Base-by-base conservation (phyloP, 2,113 vertebrate genomes). In the Pogonocichla stellata region DNA sequence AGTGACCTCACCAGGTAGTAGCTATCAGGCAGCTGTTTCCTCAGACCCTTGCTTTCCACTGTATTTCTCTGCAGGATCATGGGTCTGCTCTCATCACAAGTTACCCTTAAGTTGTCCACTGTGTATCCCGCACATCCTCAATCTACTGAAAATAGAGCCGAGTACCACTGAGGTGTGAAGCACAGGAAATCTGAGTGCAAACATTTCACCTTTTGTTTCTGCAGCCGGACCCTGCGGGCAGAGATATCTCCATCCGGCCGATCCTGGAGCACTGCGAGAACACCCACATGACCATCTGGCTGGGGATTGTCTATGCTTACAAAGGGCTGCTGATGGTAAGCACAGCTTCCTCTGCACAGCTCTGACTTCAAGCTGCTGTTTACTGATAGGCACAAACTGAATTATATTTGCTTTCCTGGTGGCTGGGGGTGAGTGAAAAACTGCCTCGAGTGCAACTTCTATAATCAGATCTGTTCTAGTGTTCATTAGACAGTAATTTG, bases 211-310 rank as follows among this genome's bases (percentile, higher is more conserved):
- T 79, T 93, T 93, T 95, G 9, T 88, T 62, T 90, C 79, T 94
- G 84, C 97, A 99, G 99, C 98, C 99, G 19, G 99, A 99, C 92
- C 99, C 99, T 92, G 99, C 99, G 18, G 99, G 99, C 87, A 98
- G 99, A 96, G 99, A 99, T 92, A 99, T 99, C 80, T 99, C 99
- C 95, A 99, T 99, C 97, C 99, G 98, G 90, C 99, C 99, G 5
- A 99, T 99, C 95, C 92, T 99, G 98, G 99, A 99, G 97, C 99
- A 99, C 98, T 99, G 99, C 80, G 99, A 99, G 96, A 99, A 99
- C 98, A 99, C 99, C 78, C 99, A 99, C 97, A 99, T 99, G 99
- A 99, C 99, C 97, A 99, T 99, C 98, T 99, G 99, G 99, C 99
- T 99, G 69, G 99, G 99, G 80, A 99, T 99, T 56, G 99, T 99